Base-by-base conservation (phyloP, 2,888 invertebrate genomes). In the Pherbina coryleti region DNA sequence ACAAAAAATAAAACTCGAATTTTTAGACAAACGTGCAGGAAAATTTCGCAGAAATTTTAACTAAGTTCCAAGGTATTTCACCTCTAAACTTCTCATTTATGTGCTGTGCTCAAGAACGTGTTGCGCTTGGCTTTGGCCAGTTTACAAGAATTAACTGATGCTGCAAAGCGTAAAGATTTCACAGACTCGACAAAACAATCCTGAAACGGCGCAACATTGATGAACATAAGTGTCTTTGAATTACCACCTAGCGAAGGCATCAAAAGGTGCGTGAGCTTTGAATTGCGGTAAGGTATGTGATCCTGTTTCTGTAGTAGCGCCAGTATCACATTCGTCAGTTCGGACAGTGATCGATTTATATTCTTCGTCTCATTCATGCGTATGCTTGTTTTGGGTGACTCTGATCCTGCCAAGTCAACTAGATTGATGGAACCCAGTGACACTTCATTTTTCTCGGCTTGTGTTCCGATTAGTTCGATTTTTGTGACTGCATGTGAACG, bases 211-310 rank as follows among this genome's bases (percentile, higher is more conserved):
- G 96, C 94, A 82, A 97, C 93, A 90, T 97, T 97, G 53, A 97
- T 94, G 89, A 98, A 94, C 97, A 98, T 97, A 55, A 98, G 92
- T 0, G 96, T 97, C 90, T 98, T 98, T 0, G 96, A 96, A 89
- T 96, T 97, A 1, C 97, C 97, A 8, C 97, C 97, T 11, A 98
- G 91, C 80, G 95, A 94, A 17, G 96, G 96, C 93, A 96, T 96
- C 76, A 98, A 89, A 28, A 97, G 90, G 89, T 96, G 95, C 0
- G 98, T 98, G 22, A 98, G 90, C 88, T 97, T 97, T 0, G 96
- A 96, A 90, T 97, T 96, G 77, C 97, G 92, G 88, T 96, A 98
- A 0, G 97, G 97, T 70, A 98, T 92, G 86, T 97, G 96, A 74
- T 93, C 92, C 81, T 95, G 94, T 90, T 96, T 97, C 80, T 95